Percentiles rank a stretch among this genome's conserved stretches.
Evolutionary conservation across 1,140 invertebrate genomes (phyloP).

Genomic region (Trichonephila inaurata): DNA sequence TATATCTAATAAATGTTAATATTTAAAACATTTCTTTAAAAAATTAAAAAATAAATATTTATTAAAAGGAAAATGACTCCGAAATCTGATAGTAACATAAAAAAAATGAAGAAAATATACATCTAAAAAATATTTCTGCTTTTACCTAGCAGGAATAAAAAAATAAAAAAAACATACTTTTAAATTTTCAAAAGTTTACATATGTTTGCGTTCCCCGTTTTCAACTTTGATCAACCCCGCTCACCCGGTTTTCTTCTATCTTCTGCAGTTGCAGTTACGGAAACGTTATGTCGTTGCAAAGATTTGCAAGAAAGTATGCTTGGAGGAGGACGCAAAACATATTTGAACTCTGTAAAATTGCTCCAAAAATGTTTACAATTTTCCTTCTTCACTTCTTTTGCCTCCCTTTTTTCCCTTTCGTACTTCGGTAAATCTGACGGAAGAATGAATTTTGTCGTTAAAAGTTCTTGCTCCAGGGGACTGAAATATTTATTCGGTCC

Average conservation of each 20-base stretch:
- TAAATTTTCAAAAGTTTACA: conserved; percentile 2
- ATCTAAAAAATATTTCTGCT: neutral
- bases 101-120: neutral
- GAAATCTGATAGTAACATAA: neutral
- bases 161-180: neutral
- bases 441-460: conserved; percentile 54
- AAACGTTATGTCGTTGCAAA: neutral
- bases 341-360: conserved; percentile 50
- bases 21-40: neutral
- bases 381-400: conserved; percentile 4
- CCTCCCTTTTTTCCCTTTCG: neutral
- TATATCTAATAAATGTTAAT: too few relatives aligned
- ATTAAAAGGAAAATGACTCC: neutral
- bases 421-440: conserved; percentile 39
- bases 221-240: conserved; percentile 17
- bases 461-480: conserved; percentile 30
- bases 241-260: neutral
- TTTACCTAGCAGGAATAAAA: neutral
- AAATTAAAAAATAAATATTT: neutral
- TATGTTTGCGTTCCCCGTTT: conserved; percentile 1
- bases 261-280: conserved; percentile 12
- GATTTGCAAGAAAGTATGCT: conserved; percentile 40
- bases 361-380: conserved; percentile 55
- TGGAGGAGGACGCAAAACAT: conserved; percentile 38
- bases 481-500: conserved; percentile 51